Evolutionary conservation across 23 tunicate species (phyloP).

Genomic region (Halocynthia roretzi): DNA sequence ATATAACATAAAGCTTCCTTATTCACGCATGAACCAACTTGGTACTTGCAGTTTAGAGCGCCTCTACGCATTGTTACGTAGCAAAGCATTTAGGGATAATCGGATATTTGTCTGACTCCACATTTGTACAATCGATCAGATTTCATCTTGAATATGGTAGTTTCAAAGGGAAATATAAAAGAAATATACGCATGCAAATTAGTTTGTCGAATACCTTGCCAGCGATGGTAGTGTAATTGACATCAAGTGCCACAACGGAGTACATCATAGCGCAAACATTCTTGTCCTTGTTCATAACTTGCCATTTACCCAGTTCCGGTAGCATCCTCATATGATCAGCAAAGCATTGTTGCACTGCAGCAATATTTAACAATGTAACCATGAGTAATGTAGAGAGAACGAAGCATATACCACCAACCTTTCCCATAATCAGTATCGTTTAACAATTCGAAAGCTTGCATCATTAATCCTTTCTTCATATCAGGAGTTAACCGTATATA

Average conservation of each 20-base stretch:
- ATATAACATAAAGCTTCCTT: no score
- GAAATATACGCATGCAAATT: not conserved
- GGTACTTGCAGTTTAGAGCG: no score
- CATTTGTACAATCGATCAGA: not conserved
- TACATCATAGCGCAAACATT: conserved; percentile 18
- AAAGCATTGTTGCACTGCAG: not conserved
- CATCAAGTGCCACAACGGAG: not conserved
- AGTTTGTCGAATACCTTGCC: conserved; percentile 10
- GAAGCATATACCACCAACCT: not conserved
- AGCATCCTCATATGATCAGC: not conserved
- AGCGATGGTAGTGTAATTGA: conserved; percentile 22
- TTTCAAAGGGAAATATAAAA: not conserved
- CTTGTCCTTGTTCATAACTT: conserved; percentile 3
- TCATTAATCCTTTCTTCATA: not conserved
- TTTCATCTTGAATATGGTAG: not conserved
- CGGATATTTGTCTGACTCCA: no score
- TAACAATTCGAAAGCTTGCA: conserved; percentile 8
- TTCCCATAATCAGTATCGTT: not conserved
- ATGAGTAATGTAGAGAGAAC: not conserved
- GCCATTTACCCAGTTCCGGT: not conserved
- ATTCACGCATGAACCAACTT: no score
- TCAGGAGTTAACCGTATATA: conserved; percentile 4
- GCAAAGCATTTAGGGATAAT: no score
- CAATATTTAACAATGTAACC: no score
- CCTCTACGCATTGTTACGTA: no score